Conservation (phyloP, 2,113 vertebrate species). For the Hemiscyllium ocellatum region DNA sequence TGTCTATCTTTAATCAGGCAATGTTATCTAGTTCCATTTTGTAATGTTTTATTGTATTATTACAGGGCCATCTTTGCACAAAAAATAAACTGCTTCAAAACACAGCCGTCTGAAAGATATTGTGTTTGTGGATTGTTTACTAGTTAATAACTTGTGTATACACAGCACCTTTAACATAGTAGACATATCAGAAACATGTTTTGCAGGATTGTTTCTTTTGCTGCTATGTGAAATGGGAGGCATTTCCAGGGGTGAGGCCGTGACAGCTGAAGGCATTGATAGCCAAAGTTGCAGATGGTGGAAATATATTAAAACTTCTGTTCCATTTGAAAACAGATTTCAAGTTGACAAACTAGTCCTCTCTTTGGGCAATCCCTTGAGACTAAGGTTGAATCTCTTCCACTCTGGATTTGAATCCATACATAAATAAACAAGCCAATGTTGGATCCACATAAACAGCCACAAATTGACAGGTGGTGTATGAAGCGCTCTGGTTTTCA, state of each 20-base stretch:
- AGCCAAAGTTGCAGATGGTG: no score
- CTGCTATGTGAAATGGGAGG: no score
- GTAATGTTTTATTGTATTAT: conserved; percentile 22
- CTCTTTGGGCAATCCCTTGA: no score
- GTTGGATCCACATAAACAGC: no score
- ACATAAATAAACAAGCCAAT: no score
- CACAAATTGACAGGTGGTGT: no score
- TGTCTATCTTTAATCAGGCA: background rate
- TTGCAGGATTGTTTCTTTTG: background rate
- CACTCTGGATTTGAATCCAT: no score
- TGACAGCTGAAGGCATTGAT: no score
- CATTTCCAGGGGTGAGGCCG: no score
- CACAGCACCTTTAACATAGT: background rate
- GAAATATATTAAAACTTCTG: background rate
- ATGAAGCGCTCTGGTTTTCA: no score
- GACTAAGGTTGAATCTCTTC: no score
- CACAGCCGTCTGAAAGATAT: background rate
- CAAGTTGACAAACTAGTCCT: no score
- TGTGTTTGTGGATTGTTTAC: background rate
- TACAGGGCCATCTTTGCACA: background rate
- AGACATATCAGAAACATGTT: background rate
- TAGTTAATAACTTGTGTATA: background rate
- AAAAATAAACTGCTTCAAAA: conserved; percentile 30
- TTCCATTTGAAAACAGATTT: background rate
- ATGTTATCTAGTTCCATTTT: background rate